Evolutionary conservation across 2,888 invertebrate species (phyloP).

Genomic region (Idaea aversata): DNA sequence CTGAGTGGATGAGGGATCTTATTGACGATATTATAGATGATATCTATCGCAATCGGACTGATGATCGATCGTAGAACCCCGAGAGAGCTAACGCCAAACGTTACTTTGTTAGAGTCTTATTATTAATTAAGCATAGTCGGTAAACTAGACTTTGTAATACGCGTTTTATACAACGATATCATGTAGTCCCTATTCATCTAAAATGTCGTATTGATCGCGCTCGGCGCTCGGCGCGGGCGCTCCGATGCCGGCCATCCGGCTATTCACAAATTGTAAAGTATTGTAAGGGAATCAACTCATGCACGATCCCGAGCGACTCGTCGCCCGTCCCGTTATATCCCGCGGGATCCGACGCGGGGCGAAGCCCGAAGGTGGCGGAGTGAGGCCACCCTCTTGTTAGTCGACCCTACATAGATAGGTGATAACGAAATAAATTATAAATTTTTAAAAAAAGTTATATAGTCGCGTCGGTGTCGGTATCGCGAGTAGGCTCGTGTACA

Average conservation of each 20-base stretch:
- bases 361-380: conserved; percentile 21
- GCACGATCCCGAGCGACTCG: conserved; percentile 2
- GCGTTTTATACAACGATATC: not conserved
- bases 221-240: not conserved
- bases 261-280: not conserved
- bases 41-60: not conserved
- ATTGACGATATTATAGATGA: not conserved
- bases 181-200: not conserved
- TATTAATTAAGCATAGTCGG: not conserved
- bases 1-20: not conserved
- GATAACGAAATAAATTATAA: conserved; percentile 78
- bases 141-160: not conserved
- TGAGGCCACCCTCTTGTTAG: conserved; percentile 42
- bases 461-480: conserved; percentile 50
- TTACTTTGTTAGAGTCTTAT: not conserved
- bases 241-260: not conserved
- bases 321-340: not conserved
- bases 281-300: conserved; percentile 20
- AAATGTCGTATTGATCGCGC: not conserved
- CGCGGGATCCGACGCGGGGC: not conserved
- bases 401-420: conserved; percentile 76
- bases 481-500: conserved; percentile 74
- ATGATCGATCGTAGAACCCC: not conserved
- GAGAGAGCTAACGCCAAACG: not conserved
- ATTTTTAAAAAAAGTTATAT: conserved; percentile 71